Evolutionary conservation across 1,140 invertebrate species (phyloP), one percentile per base, ranked within the genome.

Genomic region (Macrobrachium nipponense): DNA sequence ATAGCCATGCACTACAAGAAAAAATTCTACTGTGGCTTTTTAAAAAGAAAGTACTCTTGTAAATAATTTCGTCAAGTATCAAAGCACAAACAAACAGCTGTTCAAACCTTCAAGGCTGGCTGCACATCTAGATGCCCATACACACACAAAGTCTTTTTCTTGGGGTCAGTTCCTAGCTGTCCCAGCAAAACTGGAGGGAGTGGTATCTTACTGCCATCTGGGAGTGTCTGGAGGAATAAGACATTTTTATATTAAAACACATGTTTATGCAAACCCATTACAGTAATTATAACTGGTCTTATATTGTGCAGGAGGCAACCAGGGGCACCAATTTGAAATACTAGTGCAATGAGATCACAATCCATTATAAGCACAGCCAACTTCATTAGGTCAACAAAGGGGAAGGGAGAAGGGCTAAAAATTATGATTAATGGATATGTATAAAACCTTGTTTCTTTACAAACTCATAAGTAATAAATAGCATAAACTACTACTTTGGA

Each of bases 81-180:
- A 80, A 66, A 17, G 5, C 12, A 36, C 36, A 70, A 23, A 43
- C 6, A 27, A 15, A 72, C 5, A n/a, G 12, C 27, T 60, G 23
- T 43, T 5, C 43, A 6, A 20, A 89, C 88, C 81, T 85, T 85
- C n/a, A 89, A 51, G 12, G 98, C 98, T 68, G 98, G 98, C 91
- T 99, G 98, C 3, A 99, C 98, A 93, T 99, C 98, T 89, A 99
- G 94, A 93, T 99, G 98, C 0, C 98, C 98, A 92, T 99, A 99
- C 75, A 99, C 93, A 78, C 97, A 94, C 68, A 99, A 93, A 20
- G 98, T 99, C 60, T 88, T 96, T 91, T 98, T 98, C 10, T 94
- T 94, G 0, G 94, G 92, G 91, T 99, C 96, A 88, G 93, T 94
- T 85, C 97, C 98, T 72, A 99, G 92, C 51, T 91, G 92, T 27